Conservation (phyloP, 1,140 invertebrate genomes). For the Galleria mellonella region DNA sequence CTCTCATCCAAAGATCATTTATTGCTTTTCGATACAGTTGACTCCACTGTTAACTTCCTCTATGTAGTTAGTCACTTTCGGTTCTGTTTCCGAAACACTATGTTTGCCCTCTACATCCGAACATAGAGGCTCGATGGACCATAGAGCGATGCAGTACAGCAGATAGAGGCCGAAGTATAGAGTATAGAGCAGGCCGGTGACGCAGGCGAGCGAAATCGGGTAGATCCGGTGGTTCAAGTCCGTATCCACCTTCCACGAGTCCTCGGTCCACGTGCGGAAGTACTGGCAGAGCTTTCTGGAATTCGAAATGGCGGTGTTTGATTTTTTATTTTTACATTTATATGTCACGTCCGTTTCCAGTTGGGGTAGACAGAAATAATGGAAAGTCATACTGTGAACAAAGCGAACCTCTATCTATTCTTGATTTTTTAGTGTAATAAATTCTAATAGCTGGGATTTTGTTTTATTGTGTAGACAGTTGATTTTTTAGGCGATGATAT, state of each 20-base stretch:
- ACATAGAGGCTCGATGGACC: slow-evolving; percentile 42
- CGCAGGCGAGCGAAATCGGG: slow-evolving; percentile 19
- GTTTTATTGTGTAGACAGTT: no score
- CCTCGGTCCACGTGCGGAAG: slow-evolving; percentile 36
- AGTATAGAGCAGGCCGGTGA: slow-evolving; percentile 30
- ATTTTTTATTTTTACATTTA: no score
- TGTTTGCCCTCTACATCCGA: slow-evolving; percentile 17
- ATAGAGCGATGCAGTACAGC: slow-evolving; percentile 26
- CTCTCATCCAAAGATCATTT: no score
- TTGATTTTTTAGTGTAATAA: no score
- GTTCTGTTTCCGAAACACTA: neutral
- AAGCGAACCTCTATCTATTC: no score
- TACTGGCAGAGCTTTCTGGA: slow-evolving; percentile 37
- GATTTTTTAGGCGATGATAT: no score
- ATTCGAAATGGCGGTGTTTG: no score
- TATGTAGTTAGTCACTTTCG: slow-evolving; percentile 23
- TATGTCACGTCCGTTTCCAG: no score
- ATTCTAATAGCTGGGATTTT: neutral
- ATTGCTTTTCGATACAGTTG: neutral
- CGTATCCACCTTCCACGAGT: slow-evolving; percentile 23
- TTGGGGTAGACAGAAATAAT: no score
- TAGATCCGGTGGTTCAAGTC: slow-evolving; percentile 11
- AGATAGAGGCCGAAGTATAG: slow-evolving; percentile 28
- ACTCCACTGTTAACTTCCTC: slow-evolving; percentile 6
- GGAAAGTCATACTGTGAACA: no score